Evolutionary conservation across 2,888 invertebrate genomes (phyloP).

Genomic region (Tinea semifulvella): DNA sequence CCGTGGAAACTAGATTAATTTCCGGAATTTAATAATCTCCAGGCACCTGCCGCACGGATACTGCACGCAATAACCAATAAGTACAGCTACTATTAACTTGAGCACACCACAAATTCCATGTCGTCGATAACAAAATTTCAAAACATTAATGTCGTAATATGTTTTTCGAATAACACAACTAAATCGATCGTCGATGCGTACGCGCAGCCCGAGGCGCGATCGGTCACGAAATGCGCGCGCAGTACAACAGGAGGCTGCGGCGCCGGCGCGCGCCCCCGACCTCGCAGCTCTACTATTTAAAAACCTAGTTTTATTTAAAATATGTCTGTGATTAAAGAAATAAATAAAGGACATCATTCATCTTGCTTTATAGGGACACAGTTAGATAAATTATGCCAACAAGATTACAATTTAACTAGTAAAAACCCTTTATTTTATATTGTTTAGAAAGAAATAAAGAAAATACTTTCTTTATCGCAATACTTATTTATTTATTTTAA

Average conservation of each 20-base stretch:
- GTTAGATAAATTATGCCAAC: too few relatives aligned
- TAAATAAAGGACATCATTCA: too few relatives aligned
- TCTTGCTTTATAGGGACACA: too few relatives aligned
- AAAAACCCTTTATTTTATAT: too few relatives aligned
- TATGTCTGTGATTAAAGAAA: too few relatives aligned
- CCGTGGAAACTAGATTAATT: neutral
- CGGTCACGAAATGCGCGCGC: slow-evolving; percentile 56
- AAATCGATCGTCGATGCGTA: slow-evolving; percentile 29
- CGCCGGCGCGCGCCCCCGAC: slow-evolving; percentile 41
- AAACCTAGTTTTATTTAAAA: too few relatives aligned
- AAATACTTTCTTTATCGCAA: too few relatives aligned
- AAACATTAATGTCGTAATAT: slow-evolving; percentile 1
- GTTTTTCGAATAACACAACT: neutral
- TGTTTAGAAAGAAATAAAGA: too few relatives aligned
- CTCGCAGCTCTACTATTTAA: too few relatives aligned
- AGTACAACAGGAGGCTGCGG: slow-evolving; percentile 44
- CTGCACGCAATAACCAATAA: slow-evolving; percentile 6
- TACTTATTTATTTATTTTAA: too few relatives aligned
- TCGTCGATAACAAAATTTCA: neutral
- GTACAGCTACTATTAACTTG: neutral
- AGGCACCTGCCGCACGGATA: slow-evolving; percentile 7
- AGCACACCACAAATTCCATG: neutral
- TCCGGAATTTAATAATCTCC: neutral
- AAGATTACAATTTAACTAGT: too few relatives aligned
- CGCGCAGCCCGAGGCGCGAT: slow-evolving; percentile 56